A percentile compares a stretch with the other conserved stretches of the same genome.
phyloP scores from a whole-genome alignment of 2,888 invertebrate species.

The Gibbula magus region DNA sequence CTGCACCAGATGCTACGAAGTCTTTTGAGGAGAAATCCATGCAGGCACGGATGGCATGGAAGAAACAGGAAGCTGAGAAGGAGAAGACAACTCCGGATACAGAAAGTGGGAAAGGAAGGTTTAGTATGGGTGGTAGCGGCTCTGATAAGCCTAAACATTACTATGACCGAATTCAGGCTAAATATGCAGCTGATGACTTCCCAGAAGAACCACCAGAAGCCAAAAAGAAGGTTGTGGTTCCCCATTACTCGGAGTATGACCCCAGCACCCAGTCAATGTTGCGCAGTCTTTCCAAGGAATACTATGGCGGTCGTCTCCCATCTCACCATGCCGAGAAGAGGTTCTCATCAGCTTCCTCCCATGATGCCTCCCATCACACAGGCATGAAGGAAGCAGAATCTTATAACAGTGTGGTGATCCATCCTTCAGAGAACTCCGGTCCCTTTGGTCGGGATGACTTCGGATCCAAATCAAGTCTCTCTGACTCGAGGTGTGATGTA shows the following conservation, averaged over 20 bases:
- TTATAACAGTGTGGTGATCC: constrained; percentile 66
- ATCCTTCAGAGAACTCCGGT: constrained; percentile 56
- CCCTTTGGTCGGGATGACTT: constrained; percentile 63
- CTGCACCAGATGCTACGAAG: constrained; percentile 32
- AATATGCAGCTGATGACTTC: constrained; percentile 42
- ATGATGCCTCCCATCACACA: constrained; percentile 49
- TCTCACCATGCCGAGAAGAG: constrained; percentile 43
- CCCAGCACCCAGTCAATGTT: constrained; percentile 64
- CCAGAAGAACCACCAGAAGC: not conserved
- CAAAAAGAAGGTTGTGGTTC: constrained; percentile 1
- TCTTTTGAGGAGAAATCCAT: constrained; percentile 50
- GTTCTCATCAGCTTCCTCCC: constrained; percentile 53
- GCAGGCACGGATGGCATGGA: constrained; percentile 39
- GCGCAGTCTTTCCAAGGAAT: constrained; percentile 68
- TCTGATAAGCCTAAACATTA: not conserved
- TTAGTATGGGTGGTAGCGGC: not conserved
- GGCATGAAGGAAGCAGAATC: constrained; percentile 65
- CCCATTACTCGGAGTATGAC: constrained; percentile 41
- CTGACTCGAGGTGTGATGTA: constrained; percentile 45
- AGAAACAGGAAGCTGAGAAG: constrained; percentile 35
- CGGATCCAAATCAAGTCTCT: constrained; percentile 55
- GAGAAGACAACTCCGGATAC: not conserved
- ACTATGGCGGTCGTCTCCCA: constrained; percentile 52
- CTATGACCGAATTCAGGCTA: constrained; percentile 42
- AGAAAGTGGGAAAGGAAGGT: not conserved